Conservation (phyloP, 2,888 invertebrate genomes). For the Papilio elwesi region DNA sequence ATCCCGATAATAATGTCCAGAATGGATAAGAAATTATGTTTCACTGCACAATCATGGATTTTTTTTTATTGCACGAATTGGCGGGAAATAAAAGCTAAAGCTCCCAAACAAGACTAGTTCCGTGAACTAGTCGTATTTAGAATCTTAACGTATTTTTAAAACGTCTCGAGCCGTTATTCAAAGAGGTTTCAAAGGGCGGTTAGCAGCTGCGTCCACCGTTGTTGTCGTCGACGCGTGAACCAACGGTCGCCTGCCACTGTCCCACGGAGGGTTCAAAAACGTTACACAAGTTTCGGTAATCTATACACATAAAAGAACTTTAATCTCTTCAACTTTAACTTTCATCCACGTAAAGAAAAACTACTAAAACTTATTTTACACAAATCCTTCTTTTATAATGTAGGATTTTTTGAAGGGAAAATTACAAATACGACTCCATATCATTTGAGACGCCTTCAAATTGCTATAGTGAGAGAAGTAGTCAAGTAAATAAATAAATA, state of each 20-base stretch:
- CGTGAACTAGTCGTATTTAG: neutral
- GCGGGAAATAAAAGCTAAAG: slow-evolving; percentile 8
- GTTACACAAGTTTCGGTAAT: slow-evolving; percentile 1
- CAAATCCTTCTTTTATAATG: too few relatives aligned
- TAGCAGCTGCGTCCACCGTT: slow-evolving; percentile 56
- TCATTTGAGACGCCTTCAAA: too few relatives aligned
- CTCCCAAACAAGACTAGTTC: slow-evolving; percentile 1
- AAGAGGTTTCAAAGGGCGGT: slow-evolving; percentile 61
- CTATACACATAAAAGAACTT: too few relatives aligned
- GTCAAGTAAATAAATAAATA: too few relatives aligned
- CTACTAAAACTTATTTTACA: neutral
- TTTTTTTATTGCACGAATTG: neutral
- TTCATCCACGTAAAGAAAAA: neutral
- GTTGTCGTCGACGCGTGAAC: slow-evolving; percentile 45
- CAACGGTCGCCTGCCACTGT: slow-evolving; percentile 51
- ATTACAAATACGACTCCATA: too few relatives aligned
- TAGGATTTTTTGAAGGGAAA: neutral
- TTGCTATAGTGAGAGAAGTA: too few relatives aligned
- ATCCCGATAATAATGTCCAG: too few relatives aligned
- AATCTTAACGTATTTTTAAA: slow-evolving; percentile 35
- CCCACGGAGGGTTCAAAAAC: neutral
- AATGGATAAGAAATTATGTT: too few relatives aligned
- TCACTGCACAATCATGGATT: neutral
- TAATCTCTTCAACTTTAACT: too few relatives aligned
- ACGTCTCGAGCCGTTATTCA: slow-evolving; percentile 51